phyloP scores from a whole-genome alignment of 2,113 vertebrate genomes.

The Thymallus thymallus region DNA sequence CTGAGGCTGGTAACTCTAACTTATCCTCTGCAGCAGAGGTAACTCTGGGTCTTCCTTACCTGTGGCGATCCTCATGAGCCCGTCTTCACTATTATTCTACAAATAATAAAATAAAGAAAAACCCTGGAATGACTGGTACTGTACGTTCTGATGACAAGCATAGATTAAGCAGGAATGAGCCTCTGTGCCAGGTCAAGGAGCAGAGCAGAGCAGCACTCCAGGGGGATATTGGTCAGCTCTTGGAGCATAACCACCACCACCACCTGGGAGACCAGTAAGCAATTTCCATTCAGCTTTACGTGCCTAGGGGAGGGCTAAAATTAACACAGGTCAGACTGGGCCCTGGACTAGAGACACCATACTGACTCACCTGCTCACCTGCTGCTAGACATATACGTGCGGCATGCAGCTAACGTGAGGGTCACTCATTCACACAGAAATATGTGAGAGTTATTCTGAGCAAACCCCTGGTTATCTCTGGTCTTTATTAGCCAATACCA shows the following conservation, averaged over 20 bases:
- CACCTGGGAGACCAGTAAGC: slow-evolving; percentile 55
- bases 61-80: too few species aligned
- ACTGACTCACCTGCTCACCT: slow-evolving; percentile 44
- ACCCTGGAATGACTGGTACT: too few species aligned
- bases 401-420: neutral
- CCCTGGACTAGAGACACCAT: slow-evolving; percentile 22
- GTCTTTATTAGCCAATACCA: neutral
- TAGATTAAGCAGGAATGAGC: slow-evolving; percentile 28
- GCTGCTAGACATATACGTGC: slow-evolving; percentile 1
- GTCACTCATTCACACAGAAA: neutral
- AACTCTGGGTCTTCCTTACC: too few species aligned
- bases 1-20: too few species aligned
- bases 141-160: slow-evolving; percentile 37
- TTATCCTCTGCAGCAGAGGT: too few species aligned
- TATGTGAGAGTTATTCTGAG: neutral
- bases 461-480: neutral
- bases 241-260: slow-evolving; percentile 46
- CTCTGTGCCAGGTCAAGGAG: neutral
- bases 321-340: slow-evolving; percentile 15
- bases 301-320: slow-evolving; percentile 27
- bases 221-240: slow-evolving; percentile 33
- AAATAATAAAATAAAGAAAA: too few species aligned
- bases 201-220: slow-evolving; percentile 8
- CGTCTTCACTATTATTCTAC: too few species aligned
- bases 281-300: slow-evolving; percentile 43